A percentile compares a stretch with the other conserved stretches of the same genome.
These are phyloP conservation scores for Acrossocheilus fasciatus DNA, from an alignment of 2,797 vertebrate species.

Conservation along the genomic window DNA sequence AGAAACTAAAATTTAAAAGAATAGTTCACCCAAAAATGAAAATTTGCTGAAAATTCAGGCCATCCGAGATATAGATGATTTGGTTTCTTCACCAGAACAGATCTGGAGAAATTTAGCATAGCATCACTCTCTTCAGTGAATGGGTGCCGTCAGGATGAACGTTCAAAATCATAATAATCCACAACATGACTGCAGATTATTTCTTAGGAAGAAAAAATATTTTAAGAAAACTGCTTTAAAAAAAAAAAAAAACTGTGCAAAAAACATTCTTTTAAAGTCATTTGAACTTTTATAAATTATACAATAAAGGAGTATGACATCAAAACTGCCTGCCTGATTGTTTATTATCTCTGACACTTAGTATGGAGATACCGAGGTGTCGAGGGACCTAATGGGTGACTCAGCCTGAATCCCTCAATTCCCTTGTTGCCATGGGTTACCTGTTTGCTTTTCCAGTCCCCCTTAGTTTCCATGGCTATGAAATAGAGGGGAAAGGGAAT, in stretches of 20 bases:
- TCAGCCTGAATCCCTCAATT: conserved; percentile 46
- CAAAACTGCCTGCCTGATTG: neutral
- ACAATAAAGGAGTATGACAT: conserved; percentile 18
- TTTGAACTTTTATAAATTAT: neutral
- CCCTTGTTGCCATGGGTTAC: conserved; percentile 63
- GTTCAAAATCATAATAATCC: neutral
- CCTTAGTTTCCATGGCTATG: conserved; percentile 59
- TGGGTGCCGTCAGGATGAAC: neutral
- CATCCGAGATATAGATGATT: neutral
- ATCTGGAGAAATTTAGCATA: neutral
- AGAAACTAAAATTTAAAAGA: neutral
- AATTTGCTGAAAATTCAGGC: neutral
- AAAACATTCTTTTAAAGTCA: neutral
- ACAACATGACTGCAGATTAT: neutral
- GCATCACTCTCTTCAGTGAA: neutral
- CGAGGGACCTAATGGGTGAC: conserved; percentile 45
- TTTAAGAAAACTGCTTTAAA: neutral
- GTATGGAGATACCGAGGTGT: conserved; percentile 23
- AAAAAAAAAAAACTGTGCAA: too few relatives aligned
- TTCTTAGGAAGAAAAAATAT: neutral
- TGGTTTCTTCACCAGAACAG: neutral
- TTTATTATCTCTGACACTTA: conserved; percentile 28
- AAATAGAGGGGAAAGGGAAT: conserved; percentile 47
- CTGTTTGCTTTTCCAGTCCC: conserved; percentile 52
- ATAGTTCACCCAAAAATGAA: neutral